Percentiles rank a stretch among this genome's conserved stretches.
phyloP scores from a whole-genome alignment of 2,888 invertebrate genomes.

The Tipula unca region DNA sequence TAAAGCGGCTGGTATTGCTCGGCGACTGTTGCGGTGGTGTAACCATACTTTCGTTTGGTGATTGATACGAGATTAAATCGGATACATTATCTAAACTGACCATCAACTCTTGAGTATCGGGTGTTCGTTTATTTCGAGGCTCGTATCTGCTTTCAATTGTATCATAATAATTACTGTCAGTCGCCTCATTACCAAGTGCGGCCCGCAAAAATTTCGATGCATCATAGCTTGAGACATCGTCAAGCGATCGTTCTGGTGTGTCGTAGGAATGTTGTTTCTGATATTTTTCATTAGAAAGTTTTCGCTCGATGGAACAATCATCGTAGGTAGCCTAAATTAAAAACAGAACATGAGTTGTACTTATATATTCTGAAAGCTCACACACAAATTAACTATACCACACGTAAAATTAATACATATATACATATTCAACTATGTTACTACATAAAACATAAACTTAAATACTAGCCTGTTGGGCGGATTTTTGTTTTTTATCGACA shows the following conservation, averaged over 20 bases:
- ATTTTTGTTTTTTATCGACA: constrained; percentile 27
- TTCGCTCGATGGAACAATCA: background rate
- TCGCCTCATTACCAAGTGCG: constrained; percentile 1
- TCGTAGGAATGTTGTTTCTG: background rate
- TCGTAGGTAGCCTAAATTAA: background rate
- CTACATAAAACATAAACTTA: constrained; percentile 15
- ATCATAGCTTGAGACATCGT: constrained; percentile 20
- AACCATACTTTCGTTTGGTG: background rate
- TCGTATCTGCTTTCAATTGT: background rate
- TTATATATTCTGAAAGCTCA: background rate
- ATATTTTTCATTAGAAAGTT: background rate
- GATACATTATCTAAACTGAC: background rate
- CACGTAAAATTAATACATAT: background rate
- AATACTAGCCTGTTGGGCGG: background rate
- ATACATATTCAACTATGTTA: background rate
- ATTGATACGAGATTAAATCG: background rate
- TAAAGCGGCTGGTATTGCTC: background rate
- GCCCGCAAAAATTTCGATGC: constrained; percentile 18
- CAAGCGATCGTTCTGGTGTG: background rate
- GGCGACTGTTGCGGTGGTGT: background rate
- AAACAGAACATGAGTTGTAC: background rate
- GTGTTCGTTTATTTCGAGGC: background rate
- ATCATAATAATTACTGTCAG: background rate
- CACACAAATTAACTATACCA: background rate
- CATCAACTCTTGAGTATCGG: background rate